Conservation (phyloP, 1,140 invertebrate genomes). For the Drosophila virilis region DNA sequence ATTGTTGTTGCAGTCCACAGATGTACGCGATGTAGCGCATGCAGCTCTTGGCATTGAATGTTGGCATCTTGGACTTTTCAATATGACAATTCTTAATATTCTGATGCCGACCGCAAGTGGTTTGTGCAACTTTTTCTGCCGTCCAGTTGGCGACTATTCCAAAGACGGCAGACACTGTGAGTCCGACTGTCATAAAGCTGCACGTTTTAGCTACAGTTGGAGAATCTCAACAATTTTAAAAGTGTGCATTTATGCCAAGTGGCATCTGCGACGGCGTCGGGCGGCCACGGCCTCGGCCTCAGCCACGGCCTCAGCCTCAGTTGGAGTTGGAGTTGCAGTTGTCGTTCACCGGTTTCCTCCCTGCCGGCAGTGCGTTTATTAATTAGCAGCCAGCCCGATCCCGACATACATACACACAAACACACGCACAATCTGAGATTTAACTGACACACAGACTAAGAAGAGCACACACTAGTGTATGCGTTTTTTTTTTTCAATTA, state of each 20-base stretch:
- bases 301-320: slow-evolving; percentile 5
- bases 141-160: slow-evolving; percentile 47
- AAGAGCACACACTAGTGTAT: slow-evolving; percentile 29
- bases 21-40: slow-evolving; percentile 9
- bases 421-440: slow-evolving; percentile 21
- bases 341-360: slow-evolving; percentile 30
- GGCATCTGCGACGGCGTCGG: slow-evolving; percentile 71
- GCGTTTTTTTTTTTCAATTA: slow-evolving; percentile 75
- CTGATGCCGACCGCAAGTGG: slow-evolving; percentile 56
- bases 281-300: slow-evolving; percentile 21
- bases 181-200: slow-evolving; percentile 73
- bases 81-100: slow-evolving; percentile 82
- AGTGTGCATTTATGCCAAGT: slow-evolving; percentile 82
- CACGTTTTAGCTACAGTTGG: slow-evolving; percentile 80
- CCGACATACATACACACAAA: slow-evolving; percentile 30
- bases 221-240: slow-evolving; percentile 82
- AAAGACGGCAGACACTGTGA: slow-evolving; percentile 15
- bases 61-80: slow-evolving; percentile 68
- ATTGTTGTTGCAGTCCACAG: slow-evolving; percentile 33
- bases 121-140: slow-evolving; percentile 66
- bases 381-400: slow-evolving; percentile 68
- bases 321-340: slow-evolving; percentile 8
- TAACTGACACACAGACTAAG: slow-evolving; percentile 12
- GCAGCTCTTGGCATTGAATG: slow-evolving; percentile 50
- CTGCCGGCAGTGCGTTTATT: slow-evolving; percentile 66